phyloP scores from a whole-genome alignment of 2,888 invertebrate species.

The Hololepta plana region DNA sequence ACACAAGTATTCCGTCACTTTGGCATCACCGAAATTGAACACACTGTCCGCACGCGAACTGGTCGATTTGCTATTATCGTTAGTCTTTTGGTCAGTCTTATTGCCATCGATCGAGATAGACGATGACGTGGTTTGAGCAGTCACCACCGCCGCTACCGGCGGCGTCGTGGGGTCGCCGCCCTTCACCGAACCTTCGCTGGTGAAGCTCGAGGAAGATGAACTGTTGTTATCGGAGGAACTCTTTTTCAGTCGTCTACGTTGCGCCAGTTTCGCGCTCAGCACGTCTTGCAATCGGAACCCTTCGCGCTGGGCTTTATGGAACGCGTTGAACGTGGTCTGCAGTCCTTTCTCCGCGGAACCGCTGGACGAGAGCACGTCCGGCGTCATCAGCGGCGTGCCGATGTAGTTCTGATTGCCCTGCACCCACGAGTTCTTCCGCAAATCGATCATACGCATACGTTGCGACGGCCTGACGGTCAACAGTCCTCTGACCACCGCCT shows the following conservation, averaged over 20 bases:
- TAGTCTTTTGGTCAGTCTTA: neutral
- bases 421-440: constrained; percentile 53
- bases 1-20: constrained; percentile 32
- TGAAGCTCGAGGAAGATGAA: constrained; percentile 24
- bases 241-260: constrained; percentile 45
- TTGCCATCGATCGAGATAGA: neutral
- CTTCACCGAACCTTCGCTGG: constrained; percentile 24
- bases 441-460: constrained; percentile 47
- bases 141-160: too few species aligned
- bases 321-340: constrained; percentile 46
- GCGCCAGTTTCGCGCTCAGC: constrained; percentile 48
- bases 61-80: too few species aligned
- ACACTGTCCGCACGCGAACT: constrained; percentile 13
- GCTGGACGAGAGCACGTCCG: constrained; percentile 33
- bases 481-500: constrained; percentile 54
- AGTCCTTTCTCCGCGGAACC: constrained; percentile 34
- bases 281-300: constrained; percentile 62
- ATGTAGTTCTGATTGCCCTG: constrained; percentile 26
- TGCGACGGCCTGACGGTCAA: constrained; percentile 60
- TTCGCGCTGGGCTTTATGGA: constrained; percentile 46
- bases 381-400: constrained; percentile 40
- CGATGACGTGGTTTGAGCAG: constrained; percentile 7
- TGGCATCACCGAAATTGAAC: constrained; percentile 29
- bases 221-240: constrained; percentile 26
- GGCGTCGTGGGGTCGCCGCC: constrained; percentile 18